Base-by-base conservation (phyloP, 1,140 invertebrate genomes). In the Megalopta genalis region DNA sequence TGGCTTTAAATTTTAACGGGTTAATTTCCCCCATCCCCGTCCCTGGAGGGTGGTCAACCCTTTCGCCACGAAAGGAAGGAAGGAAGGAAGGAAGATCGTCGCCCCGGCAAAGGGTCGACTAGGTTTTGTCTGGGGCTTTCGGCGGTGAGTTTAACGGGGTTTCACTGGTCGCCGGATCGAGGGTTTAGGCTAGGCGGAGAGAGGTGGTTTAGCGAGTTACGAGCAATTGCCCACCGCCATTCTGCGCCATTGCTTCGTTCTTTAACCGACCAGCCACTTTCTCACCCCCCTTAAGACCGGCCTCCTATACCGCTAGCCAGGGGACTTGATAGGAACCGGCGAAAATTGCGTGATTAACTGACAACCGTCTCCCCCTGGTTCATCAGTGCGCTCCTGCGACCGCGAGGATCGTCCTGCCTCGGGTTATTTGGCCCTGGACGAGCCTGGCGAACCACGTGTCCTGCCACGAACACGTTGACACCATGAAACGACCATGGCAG, bases 211-310 rank as follows among this genome's bases (percentile, higher is more conserved):
- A 87, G 77, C 86, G 80, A 85, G 85, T 86, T 86, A 85, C 84
- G 86, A 87, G 89, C 88, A 91, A 92, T 92, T 92, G 90, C 88
- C 87, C 89, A 89, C 87, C 87, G 88, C 88, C 87, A 88, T 85
- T 88, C 83, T 83, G 86, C 87, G 86, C 87, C 86, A 85, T 87
- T 86, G 79, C 83, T 85, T 81, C 84, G 84, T 86, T 86, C 85
- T 86, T 86, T 86, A 86, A 86, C 81, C 84, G 85, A 60, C 78
- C 65, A 75, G 79, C 64, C 71, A 80, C 77, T 83, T 77, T 81
- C 70, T 81, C 72, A 71, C 71, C 81, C 79, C 77, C 57, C n/a
- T n/a, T 52, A 71, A 68, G 73, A 71, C 62, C 77, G 14, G 60
- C 72, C 64, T 72, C 71, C 80, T 70, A 42, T 42, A 4, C 32